These are phyloP conservation scores for Bicyclus anynana DNA, from an alignment of 1,140 invertebrate species.

Conservation along the genomic window DNA sequence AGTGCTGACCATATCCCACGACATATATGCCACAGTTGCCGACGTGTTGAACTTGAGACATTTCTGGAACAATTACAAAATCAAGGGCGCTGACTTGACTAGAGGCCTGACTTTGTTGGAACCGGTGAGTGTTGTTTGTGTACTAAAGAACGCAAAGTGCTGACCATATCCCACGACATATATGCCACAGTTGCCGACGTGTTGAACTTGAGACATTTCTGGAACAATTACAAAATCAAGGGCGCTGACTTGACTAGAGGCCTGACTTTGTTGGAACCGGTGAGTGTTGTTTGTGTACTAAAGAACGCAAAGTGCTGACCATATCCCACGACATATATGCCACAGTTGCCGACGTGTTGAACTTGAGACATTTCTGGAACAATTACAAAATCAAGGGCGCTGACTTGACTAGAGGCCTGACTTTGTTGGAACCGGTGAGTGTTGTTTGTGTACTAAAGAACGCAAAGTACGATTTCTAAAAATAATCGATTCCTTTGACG, in stretches of 20 bases:
- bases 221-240: conserved; percentile 42
- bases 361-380: conserved; percentile 54
- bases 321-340: conserved; percentile 91
- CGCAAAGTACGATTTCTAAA: too few relatives aligned
- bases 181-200: conserved; percentile 84
- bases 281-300: conserved; percentile 77
- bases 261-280: conserved; percentile 85
- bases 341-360: conserved; percentile 82
- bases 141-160: conserved; percentile 82
- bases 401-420: conserved; percentile 80
- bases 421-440: conserved; percentile 84
- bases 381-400: conserved; percentile 66
- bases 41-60: conserved; percentile 78
- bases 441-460: too few relatives aligned
- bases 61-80: conserved; percentile 37
- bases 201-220: conserved; percentile 68
- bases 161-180: conserved; percentile 91
- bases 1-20: conserved; percentile 88
- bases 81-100: conserved; percentile 75
- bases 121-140: conserved; percentile 78
- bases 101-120: conserved; percentile 85
- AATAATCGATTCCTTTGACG: too few relatives aligned
- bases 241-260: conserved; percentile 79
- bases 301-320: conserved; percentile 83
- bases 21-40: conserved; percentile 85